Percentiles rank a stretch among this genome's conserved stretches.
Conservation (phyloP, 92 coral and sea anemone genomes). For the Blastomussa wellsi region DNA sequence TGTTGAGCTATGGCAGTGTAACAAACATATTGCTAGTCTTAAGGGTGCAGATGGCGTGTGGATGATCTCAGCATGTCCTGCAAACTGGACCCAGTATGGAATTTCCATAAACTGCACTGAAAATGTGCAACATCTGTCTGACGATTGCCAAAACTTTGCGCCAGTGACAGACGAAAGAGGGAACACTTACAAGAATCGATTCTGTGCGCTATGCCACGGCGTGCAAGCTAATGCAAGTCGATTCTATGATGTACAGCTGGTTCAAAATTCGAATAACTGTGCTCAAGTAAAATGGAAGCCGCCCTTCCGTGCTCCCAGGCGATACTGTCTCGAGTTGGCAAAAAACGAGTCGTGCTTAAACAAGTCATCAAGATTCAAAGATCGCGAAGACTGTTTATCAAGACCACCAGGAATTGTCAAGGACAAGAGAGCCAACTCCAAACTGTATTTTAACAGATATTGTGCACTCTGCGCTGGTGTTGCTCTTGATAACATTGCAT, state of each 20-base stretch:
- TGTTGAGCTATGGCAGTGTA: background rate
- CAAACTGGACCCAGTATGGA: slow-evolving; percentile 36
- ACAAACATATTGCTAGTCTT: background rate
- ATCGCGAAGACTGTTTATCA: background rate
- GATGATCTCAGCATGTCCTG: slow-evolving; percentile 49
- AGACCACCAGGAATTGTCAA: background rate
- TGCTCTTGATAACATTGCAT: background rate
- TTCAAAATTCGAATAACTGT: background rate
- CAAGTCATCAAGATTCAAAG: background rate
- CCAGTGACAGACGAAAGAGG: slow-evolving; percentile 28
- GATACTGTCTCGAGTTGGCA: background rate
- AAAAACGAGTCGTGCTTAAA: background rate
- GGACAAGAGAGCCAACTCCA: background rate
- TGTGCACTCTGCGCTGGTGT: slow-evolving; percentile 7
- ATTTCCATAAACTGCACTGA: slow-evolving; percentile 26
- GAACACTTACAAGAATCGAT: slow-evolving; percentile 37
- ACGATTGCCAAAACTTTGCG: slow-evolving; percentile 5
- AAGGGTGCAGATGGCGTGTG: slow-evolving; percentile 19
- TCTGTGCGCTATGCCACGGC: slow-evolving; percentile 47
- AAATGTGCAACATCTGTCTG: background rate
- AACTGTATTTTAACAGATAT: background rate
- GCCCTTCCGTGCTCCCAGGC: background rate
- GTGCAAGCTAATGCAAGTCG: slow-evolving; percentile 8
- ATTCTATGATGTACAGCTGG: slow-evolving; percentile 6
- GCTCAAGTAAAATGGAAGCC: background rate